Base-by-base conservation (phyloP, 2,888 invertebrate genomes). In the Trimorus sp. region DNA sequence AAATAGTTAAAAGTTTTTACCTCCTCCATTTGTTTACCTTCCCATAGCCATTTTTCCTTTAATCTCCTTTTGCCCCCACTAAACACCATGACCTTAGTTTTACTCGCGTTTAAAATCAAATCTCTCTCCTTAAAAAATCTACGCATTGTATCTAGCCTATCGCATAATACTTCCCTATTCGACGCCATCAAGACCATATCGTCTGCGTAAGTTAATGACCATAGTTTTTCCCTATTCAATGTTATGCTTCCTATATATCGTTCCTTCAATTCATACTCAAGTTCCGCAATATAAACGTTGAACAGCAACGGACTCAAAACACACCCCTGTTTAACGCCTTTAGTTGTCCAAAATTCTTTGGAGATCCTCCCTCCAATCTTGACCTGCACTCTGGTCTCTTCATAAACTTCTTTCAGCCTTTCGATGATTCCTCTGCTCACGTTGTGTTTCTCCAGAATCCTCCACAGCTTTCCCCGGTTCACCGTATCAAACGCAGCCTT, bases 151-250 rank as follows among this genome's bases (percentile, higher is more conserved):
- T 38, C 54, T 12, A 16, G 37, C 69, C 68, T 68, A 53, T 68
- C 62, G 36, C 15, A 12, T 16, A 60, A 5, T 9, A 54, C 69
- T 15, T 42, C 62, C 38, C 56, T 65, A 37, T 65, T 74, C 9
- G 11, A 3, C 7, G 66, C 75, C 45, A 75, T n/a, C 11, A 75
- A 51, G 9, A 59, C 66, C 37, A 75, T 51, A 42, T 75, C 51
- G n/a, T 51, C 51, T 14, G 51, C 51, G 14, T 51, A 51, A 7
- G 51, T 14, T 51, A 51, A 51, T 12, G 51, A n/a, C 51, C 51
- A 51, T 51, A 51, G 3, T 14, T 14, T 11, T 51, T 51, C 14
- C 14, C 51, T 14, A 51, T 51, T 51, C 14, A 51, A 7, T 14
- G 11, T 51, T 51, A 51, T 51, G 1, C 51, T 14, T 14, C 51